Percentiles rank a stretch among this genome's conserved stretches.
These are phyloP conservation scores for Cyprinodon brontotheroides DNA, from an alignment of 2,113 vertebrate genomes.

Conservation along the genomic window DNA sequence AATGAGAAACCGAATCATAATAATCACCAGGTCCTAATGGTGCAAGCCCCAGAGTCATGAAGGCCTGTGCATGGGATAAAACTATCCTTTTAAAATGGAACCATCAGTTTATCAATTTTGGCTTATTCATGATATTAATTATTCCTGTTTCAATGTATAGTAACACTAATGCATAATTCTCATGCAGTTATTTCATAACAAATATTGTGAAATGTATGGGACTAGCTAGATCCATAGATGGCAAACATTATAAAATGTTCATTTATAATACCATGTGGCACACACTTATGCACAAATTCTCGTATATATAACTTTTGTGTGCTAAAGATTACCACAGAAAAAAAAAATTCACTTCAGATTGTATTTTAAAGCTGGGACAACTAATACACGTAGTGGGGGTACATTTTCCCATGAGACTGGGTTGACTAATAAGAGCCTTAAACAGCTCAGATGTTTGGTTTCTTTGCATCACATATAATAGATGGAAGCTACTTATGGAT, in stretches of 20 bases:
- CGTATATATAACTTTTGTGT: not conserved
- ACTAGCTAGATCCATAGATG: not conserved
- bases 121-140: not conserved
- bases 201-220: not conserved
- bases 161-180: not conserved
- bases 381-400: not conserved
- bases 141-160: not conserved
- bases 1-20: too few relatives aligned
- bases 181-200: not conserved
- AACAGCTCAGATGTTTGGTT: not conserved
- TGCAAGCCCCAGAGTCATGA: too few relatives aligned
- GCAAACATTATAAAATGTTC: not conserved
- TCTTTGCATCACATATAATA: not conserved
- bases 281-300: not conserved
- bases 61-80: not conserved
- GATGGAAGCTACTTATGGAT: not conserved
- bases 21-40: too few relatives aligned
- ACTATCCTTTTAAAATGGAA: not conserved
- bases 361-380: not conserved
- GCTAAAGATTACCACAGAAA: not conserved
- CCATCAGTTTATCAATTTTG: not conserved
- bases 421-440: not conserved
- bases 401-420: not conserved
- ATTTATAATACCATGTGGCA: not conserved
- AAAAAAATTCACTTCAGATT: not conserved